Evolutionary conservation across 92 coral and sea anemone genomes (phyloP).

Genomic region (Paramuricea clavata): DNA sequence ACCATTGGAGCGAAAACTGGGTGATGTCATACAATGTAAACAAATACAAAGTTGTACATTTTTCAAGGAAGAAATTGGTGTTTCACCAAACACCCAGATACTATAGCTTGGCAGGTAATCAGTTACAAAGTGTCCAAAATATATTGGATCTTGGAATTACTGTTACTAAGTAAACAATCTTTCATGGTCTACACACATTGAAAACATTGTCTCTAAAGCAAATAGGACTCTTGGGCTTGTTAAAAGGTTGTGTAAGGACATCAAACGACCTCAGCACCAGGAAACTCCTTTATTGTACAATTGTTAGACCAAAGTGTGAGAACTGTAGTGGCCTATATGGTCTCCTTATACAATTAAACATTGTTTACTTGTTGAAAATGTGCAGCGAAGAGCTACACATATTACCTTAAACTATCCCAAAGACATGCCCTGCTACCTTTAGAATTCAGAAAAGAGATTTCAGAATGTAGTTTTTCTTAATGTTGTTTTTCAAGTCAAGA

Average conservation of each 20-base stretch:
- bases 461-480: too few relatives aligned
- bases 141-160: constrained; percentile 31
- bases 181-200: constrained; percentile 53
- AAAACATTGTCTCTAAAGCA: too few relatives aligned
- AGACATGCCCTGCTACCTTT: constrained; percentile 31
- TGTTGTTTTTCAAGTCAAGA: too few relatives aligned
- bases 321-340: constrained; percentile 50
- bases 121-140: constrained; percentile 13
- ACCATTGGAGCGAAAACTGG: constrained; percentile 58
- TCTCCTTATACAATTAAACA: constrained; percentile 51
- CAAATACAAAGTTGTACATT: too few relatives aligned
- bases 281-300: constrained; percentile 57
- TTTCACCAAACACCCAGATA: not conserved
- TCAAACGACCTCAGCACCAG: constrained; percentile 19
- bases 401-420: constrained; percentile 50
- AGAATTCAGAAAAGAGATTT: constrained; percentile 17
- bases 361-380: constrained; percentile 39
- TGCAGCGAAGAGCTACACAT: constrained; percentile 53
- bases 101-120: constrained; percentile 41
- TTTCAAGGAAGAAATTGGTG: constrained; percentile 44
- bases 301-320: constrained; percentile 49
- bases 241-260: constrained; percentile 41
- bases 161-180: not conserved
- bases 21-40: constrained; percentile 44
- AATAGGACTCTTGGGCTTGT: constrained; percentile 33